Conservation (phyloP, 2,797 vertebrate species). For the Sebastes umbrosus region DNA sequence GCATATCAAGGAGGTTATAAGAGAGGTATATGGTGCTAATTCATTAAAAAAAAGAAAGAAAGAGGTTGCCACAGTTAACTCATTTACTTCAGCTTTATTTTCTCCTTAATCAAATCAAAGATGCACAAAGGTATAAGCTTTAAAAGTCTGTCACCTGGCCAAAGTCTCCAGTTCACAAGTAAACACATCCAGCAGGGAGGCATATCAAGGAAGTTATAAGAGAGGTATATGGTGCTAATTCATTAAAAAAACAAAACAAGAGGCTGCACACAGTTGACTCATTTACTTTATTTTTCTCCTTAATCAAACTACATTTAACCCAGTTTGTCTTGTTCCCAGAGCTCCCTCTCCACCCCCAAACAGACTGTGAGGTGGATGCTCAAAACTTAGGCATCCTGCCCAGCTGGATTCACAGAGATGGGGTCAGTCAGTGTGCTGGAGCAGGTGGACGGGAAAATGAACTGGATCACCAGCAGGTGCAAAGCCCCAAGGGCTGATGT, state of each 20-base stretch:
- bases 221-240: background rate
- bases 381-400: conserved; percentile 46
- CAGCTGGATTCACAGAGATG: conserved; percentile 53
- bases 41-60: background rate
- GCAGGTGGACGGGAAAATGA: conserved; percentile 79
- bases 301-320: conserved; percentile 24
- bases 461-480: conserved; percentile 80
- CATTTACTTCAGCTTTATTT: background rate
- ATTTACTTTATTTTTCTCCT: background rate
- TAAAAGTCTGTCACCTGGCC: conserved; percentile 49
- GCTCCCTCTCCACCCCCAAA: background rate
- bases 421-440: conserved; percentile 69
- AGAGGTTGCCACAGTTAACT: too few species aligned
- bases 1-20: background rate
- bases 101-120: background rate
- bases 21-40: background rate
- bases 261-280: background rate
- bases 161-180: conserved; percentile 38
- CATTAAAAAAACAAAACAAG: background rate
- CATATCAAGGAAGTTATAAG: background rate
- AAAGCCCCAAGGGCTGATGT: conserved; percentile 77
- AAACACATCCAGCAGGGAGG: conserved; percentile 6
- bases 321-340: conserved; percentile 32
- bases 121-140: conserved; percentile 31
- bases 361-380: conserved; percentile 43